Conservation (phyloP, 2,888 invertebrate genomes). For the Plutella xylostella region DNA sequence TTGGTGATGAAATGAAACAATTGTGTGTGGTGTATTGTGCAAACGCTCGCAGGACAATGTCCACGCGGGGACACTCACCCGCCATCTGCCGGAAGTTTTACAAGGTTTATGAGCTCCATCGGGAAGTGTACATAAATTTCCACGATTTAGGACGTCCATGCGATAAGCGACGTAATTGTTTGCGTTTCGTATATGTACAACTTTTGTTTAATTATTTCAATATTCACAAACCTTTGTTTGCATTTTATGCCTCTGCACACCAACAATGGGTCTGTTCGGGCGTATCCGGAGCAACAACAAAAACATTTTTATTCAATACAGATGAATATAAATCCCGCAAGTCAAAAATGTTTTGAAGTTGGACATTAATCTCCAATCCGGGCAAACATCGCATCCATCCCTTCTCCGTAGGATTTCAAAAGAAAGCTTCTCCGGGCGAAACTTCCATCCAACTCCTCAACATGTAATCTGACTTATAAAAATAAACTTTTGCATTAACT, state of each 20-base stretch:
- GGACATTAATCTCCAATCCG: slow-evolving; percentile 59
- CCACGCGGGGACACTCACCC: slow-evolving; percentile 34
- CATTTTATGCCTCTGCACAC: no score
- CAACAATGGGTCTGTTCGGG: no score
- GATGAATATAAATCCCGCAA: no score
- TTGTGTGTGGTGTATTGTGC: neutral
- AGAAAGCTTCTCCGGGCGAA: slow-evolving; percentile 55
- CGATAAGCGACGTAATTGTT: slow-evolving; percentile 35
- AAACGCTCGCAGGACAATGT: slow-evolving; percentile 6
- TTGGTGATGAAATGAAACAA: neutral
- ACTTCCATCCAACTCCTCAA: slow-evolving; percentile 57
- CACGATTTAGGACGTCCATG: slow-evolving; percentile 42
- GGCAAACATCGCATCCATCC: slow-evolving; percentile 50
- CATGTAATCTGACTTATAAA: slow-evolving; percentile 72
- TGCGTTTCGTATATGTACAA: slow-evolving; percentile 12
- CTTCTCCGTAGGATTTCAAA: slow-evolving; percentile 61
- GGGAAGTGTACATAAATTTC: slow-evolving; percentile 59
- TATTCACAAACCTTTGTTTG: no score
- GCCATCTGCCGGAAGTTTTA: slow-evolving; percentile 65
- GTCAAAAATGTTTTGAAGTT: slow-evolving; percentile 58
- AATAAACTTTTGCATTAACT: slow-evolving; percentile 72
- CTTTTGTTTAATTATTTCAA: slow-evolving; percentile 6
- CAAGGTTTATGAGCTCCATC: slow-evolving; percentile 64
- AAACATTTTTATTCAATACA: no score
- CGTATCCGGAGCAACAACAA: no score